Conservation (phyloP, 2,888 invertebrate species). For the Antitype chi region DNA sequence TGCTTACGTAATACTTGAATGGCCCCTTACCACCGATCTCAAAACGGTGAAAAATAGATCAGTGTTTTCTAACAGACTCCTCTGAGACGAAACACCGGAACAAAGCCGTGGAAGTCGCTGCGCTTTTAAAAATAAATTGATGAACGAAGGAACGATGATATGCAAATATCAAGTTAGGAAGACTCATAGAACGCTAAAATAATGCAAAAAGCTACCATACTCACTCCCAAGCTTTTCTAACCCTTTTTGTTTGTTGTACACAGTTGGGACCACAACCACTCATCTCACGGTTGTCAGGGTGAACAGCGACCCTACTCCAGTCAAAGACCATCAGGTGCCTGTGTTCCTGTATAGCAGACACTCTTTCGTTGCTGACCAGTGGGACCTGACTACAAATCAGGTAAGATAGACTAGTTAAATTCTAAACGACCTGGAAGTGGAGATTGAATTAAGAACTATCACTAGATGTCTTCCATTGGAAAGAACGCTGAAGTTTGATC, state of each 20-base stretch:
- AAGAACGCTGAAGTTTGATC: background rate
- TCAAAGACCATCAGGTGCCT: constrained; percentile 95
- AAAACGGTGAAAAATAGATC: too few relatives aligned
- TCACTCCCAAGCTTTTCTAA: background rate
- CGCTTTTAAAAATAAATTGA: background rate
- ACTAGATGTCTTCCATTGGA: background rate
- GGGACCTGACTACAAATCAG: constrained; percentile 96
- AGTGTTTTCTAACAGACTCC: too few relatives aligned
- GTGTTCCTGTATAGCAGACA: constrained; percentile 93
- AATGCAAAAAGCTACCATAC: background rate
- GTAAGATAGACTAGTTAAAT: constrained; percentile 78
- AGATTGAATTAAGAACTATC: background rate
- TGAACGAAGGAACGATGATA: background rate
- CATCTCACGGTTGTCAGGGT: constrained; percentile 94
- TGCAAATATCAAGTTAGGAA: background rate
- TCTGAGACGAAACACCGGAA: too few relatives aligned
- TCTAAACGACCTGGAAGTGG: too few relatives aligned
- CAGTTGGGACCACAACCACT: constrained; percentile 94
- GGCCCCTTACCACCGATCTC: too few relatives aligned
- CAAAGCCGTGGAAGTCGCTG: too few relatives aligned
- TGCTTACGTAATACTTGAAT: too few relatives aligned
- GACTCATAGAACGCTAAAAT: background rate
- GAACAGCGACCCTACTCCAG: constrained; percentile 93
- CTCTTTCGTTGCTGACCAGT: constrained; percentile 92
- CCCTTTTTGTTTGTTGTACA: constrained; percentile 45